Evolutionary conservation across 2,113 vertebrate genomes (phyloP).

Genomic region (Phainopepla nitens): DNA sequence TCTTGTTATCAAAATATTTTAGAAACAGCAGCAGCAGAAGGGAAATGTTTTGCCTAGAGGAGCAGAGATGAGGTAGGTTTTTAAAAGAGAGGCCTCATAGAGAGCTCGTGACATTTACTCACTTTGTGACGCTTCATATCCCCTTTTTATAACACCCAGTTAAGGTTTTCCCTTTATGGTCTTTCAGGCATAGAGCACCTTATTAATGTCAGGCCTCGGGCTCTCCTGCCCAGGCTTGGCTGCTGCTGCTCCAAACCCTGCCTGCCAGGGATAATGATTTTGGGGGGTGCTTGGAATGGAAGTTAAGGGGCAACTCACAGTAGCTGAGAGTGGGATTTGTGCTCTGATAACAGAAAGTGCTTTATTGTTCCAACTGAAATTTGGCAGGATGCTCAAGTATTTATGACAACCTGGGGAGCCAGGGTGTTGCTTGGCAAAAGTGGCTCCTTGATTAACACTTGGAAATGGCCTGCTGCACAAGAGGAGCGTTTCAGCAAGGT

Average conservation of each 20-base stretch:
- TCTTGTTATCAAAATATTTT: not conserved
- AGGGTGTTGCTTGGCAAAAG: not conserved
- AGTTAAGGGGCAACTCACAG: not conserved
- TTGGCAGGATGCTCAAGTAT: constrained; percentile 31
- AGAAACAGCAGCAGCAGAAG: not conserved
- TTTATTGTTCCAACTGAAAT: not conserved
- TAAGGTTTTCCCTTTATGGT: constrained; percentile 58
- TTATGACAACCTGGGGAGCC: not conserved
- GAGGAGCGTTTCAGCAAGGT: constrained; percentile 19
- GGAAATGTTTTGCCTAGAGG: not conserved
- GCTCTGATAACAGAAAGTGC: constrained; percentile 43
- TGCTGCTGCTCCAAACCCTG: not conserved
- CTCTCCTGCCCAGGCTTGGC: not conserved
- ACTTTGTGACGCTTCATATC: constrained; percentile 36
- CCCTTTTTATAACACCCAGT: constrained; percentile 62
- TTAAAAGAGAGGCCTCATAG: not conserved
- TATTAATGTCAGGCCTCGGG: constrained; percentile 41
- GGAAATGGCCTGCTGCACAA: constrained; percentile 9
- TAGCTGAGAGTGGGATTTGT: not conserved
- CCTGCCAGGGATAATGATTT: constrained; percentile 33
- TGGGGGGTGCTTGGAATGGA: not conserved
- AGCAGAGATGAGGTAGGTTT: not conserved
- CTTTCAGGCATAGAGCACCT: constrained; percentile 43
- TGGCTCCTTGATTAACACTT: not conserved
- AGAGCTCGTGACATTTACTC: not conserved